Base-by-base conservation (phyloP, 2,797 vertebrate species). In the Acipenser oxyrinchus region DNA sequence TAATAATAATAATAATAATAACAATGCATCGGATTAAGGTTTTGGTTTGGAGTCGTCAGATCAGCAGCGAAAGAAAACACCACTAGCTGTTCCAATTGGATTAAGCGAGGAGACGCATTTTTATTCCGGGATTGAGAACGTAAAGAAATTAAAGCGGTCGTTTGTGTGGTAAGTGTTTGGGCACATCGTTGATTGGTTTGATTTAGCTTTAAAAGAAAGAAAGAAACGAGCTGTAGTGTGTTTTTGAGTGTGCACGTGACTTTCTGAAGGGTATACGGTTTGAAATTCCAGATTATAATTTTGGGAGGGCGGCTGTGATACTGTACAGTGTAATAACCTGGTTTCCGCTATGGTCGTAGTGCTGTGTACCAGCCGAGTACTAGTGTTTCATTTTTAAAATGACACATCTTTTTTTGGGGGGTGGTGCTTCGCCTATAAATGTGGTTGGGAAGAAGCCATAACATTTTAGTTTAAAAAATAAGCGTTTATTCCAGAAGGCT, bases 121-220 rank as follows among this genome's bases (percentile, higher is more conserved):
- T 62, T 53, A 66, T 86, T 87, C 86, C 86, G 85, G 89, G 88
- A 91, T 91, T 91, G 90, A 86, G 86, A 80, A 80, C 82, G 84
- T 83, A 80, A 85, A 83, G 83, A 84, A 83, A 83, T 86, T 84
- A 84, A 86, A 85, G 80, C 82, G 79, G 76, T 77, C 76, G 81
- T 86, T 83, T 76, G 23, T 37, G 23, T 74, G 82, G 81, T 87
- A 77, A 84, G 84, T 65, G 76, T 81, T 37, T 4, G 23, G 23
- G 23, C 23, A 37, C 23, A 37, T 3, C 23, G 23, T 8, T 55
- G 52, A 6, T 72, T 8, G 23, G 4, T 18, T 60, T 51, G 49
- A 10, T 69, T 71, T 49, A 18, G 7, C 6, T 12, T 58, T 68
- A 49, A 55, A 6, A 5, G 3, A 51, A 51, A 49, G 6, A 60